Percentiles rank a stretch among this genome's conserved stretches.
Evolutionary conservation across 2,113 vertebrate species (phyloP).

Genomic region (Salminus brasiliensis): DNA sequence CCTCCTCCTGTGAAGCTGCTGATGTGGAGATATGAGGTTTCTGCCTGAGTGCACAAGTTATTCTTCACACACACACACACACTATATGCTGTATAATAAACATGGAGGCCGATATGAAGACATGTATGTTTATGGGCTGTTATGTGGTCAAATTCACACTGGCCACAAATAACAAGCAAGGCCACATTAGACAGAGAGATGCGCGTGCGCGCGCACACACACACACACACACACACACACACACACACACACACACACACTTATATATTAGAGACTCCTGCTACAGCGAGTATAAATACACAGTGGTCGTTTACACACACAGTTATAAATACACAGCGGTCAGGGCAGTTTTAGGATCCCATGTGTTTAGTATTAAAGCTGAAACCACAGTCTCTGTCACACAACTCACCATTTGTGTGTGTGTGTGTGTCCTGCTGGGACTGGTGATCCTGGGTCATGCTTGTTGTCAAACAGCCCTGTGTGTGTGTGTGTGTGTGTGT

Average conservation of each 20-base stretch:
- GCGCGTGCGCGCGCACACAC: neutral
- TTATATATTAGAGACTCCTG: neutral
- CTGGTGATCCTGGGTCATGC: constrained; percentile 10
- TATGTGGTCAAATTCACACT: neutral
- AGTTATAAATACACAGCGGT: constrained; percentile 18
- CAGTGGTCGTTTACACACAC: constrained; percentile 19
- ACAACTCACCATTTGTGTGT: constrained; percentile 10
- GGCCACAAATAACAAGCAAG: neutral
- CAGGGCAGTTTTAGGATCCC: constrained; percentile 16
- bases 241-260: neutral
- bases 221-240: neutral
- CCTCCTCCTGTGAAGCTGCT: too few relatives aligned
- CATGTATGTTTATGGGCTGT: neutral
- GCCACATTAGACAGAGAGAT: neutral
- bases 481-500: neutral
- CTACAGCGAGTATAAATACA: constrained; percentile 14
- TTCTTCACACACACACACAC: constrained; percentile 21
- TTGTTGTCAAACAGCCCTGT: constrained; percentile 37
- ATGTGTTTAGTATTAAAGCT: constrained; percentile 64
- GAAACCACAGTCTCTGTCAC: constrained; percentile 45
- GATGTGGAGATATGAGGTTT: too few relatives aligned
- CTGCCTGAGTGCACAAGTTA: too few relatives aligned
- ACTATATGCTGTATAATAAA: neutral
- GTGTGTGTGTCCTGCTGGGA: neutral
- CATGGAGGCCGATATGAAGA: neutral